Conservation (phyloP, 2,113 vertebrate genomes). For the Furnarius figulus region DNA sequence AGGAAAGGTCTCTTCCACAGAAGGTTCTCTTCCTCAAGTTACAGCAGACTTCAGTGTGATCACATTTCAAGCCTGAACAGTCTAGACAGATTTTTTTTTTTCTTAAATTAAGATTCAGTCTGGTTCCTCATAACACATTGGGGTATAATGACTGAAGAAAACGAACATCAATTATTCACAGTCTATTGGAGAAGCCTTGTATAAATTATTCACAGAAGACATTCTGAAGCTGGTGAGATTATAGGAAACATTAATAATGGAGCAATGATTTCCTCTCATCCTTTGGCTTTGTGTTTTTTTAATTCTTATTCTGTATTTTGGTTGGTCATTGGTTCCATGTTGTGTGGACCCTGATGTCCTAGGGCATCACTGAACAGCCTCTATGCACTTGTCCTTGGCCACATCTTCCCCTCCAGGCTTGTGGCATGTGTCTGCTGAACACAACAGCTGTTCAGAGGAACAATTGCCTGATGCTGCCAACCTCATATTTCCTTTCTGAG, state of each 20-base stretch:
- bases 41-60: neutral
- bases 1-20: neutral
- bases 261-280: neutral
- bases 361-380: neutral
- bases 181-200: neutral
- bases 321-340: neutral
- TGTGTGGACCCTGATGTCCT: neutral
- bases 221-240: constrained; percentile 36
- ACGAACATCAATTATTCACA: constrained; percentile 55
- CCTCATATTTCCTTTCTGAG: neutral
- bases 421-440: neutral
- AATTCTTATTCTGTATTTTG: neutral
- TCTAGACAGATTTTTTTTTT: neutral
- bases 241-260: constrained; percentile 44
- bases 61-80: neutral
- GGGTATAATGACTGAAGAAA: constrained; percentile 45
- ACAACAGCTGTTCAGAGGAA: constrained; percentile 3
- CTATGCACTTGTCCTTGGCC: neutral
- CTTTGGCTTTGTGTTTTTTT: neutral
- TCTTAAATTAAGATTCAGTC: constrained; percentile 32
- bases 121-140: constrained; percentile 18
- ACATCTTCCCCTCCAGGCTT: neutral
- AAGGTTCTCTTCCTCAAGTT: neutral
- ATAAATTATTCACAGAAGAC: constrained; percentile 49
- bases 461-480: neutral